Evolutionary conservation across 2,888 invertebrate species (phyloP), one percentile per base, ranked within the genome.

Genomic region (Serrognathus titanus): DNA sequence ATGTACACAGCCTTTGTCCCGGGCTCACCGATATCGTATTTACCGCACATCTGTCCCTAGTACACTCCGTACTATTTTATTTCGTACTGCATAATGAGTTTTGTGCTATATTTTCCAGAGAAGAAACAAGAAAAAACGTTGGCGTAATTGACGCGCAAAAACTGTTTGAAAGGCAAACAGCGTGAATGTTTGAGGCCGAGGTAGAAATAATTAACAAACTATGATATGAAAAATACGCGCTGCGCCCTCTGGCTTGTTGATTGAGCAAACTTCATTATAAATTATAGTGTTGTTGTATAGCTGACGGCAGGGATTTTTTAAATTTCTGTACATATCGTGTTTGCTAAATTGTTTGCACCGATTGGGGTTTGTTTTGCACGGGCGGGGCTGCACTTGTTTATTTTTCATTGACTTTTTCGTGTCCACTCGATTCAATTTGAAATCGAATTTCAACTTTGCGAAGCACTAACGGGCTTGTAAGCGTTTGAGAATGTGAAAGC

Each of bases 1-100:
- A 76, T 76, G 77, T 76, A 77, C 76, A 77, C 77, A 77, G 72
- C 74, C 76, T 76, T 77, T 77, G 75, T 75, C 74, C 74, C 73
- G 72, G 66, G 68, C 73, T 70, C 74, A 72, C 75, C 74, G 75
- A 75, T 75, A 75, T 75, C 75, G 73, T 75, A 75, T 75, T 75
- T 76, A 72, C 75, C 70, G 72, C 72, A 75, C 75, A 75, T 75
- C 75, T 75, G 75, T 74, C 63, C 61, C 65, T 63, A 61, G 55
- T 55, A 55, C 47, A 58, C 55, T 53, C 40, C 36, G 36, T 16
- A 39, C 48, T 41, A 43, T 43, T 43, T 43, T 43, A 43, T 43
- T 43, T 43, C 20, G 20, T 43, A 16, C 12, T 20, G 12, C 12
- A 20, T 43, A 43, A 43, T 43, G 43, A 43, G 43, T 43, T 16